A percentile compares a stretch with the other conserved stretches of the same genome.
phyloP scores from a whole-genome alignment of 2,113 vertebrate genomes.

The Azemiops feae region DNA sequence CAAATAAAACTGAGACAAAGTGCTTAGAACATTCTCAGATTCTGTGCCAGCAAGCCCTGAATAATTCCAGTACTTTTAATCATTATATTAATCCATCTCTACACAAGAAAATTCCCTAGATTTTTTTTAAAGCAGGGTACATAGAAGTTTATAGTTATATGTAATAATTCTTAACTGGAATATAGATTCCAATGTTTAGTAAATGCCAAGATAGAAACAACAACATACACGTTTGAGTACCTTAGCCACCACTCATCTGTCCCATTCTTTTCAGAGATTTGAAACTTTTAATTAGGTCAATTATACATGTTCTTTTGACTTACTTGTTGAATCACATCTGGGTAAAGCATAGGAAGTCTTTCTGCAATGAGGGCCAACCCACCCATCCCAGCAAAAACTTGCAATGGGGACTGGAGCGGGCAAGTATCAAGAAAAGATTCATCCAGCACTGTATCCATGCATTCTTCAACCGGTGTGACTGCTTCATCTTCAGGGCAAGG shows the following conservation, averaged over 20 bases:
- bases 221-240: neutral
- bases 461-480: conserved; percentile 85
- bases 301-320: conserved; percentile 47
- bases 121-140: neutral
- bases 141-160: fast-evolving
- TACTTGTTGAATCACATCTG: conserved; percentile 97
- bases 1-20: neutral
- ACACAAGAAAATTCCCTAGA: neutral
- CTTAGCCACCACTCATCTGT: neutral
- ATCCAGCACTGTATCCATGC: conserved; percentile 85
- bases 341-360: conserved; percentile 96
- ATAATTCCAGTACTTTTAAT: neutral
- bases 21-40: neutral
- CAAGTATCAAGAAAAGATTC: conserved; percentile 92
- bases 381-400: conserved; percentile 98
- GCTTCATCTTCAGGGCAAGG: conserved; percentile 90
- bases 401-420: conserved; percentile 94
- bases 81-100: neutral
- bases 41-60: neutral
- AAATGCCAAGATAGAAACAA: neutral
- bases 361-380: conserved; percentile 96
- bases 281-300: neutral
- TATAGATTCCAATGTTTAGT: conserved; percentile 4
- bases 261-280: neutral
- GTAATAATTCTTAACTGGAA: neutral